These are phyloP conservation scores for Liposcelis brunnea DNA, from an alignment of 2,888 invertebrate genomes.

Conservation along the genomic window DNA sequence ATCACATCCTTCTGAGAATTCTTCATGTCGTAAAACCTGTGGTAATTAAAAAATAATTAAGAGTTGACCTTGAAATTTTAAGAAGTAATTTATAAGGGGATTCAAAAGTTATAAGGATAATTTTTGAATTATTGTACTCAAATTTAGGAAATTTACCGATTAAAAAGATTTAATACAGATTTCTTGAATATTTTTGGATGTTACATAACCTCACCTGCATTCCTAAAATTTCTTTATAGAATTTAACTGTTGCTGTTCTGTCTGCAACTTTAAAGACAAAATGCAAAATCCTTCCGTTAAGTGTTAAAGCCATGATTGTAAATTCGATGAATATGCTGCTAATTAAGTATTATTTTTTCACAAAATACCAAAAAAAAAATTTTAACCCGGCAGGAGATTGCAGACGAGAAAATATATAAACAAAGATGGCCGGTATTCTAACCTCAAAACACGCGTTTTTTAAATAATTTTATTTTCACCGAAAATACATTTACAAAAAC, in stretches of 20 bases:
- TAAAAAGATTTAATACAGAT: too few relatives aligned
- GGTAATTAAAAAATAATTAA: conserved; percentile 16
- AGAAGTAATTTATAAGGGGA: conserved; percentile 4
- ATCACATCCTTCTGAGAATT: conserved; percentile 91
- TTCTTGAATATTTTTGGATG: neutral
- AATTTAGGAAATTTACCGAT: too few relatives aligned
- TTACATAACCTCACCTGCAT: conserved; percentile 60
- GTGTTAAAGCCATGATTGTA: conserved; percentile 28
- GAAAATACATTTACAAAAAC: too few relatives aligned
- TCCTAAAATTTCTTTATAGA: conserved; percentile 78
- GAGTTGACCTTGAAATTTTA: neutral
- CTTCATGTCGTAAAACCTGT: conserved; percentile 89
- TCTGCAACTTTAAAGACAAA: conserved; percentile 94
- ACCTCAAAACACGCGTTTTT: too few relatives aligned
- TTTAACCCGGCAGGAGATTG: too few relatives aligned
- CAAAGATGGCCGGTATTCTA: too few relatives aligned
- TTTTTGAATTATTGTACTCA: too few relatives aligned
- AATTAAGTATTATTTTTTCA: too few relatives aligned
- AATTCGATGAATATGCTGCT: too few relatives aligned
- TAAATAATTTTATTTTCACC: too few relatives aligned
- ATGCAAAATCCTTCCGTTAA: conserved; percentile 66
- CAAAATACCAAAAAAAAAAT: too few relatives aligned
- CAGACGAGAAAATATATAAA: too few relatives aligned
- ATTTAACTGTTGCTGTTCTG: conserved; percentile 64
- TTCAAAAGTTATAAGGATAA: neutral